These are phyloP conservation scores for Ceratoteleas bidentatus DNA, from an alignment of 1,140 invertebrate genomes.

Conservation along the genomic window DNA sequence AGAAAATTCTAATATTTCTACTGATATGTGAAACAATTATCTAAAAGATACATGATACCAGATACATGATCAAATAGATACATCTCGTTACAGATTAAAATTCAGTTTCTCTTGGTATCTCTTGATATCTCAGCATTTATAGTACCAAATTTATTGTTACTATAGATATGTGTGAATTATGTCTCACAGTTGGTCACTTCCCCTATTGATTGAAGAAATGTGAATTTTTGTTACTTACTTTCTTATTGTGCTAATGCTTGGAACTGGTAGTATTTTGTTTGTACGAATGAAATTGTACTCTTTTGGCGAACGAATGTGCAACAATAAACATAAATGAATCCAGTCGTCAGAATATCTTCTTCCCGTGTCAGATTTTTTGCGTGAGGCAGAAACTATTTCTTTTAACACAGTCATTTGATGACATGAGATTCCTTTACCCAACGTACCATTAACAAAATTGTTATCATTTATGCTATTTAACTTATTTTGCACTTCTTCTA, in stretches of 20 bases:
- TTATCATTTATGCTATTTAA: conserved; percentile 5
- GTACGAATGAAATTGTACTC: conserved; percentile 6
- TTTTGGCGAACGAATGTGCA: conserved; percentile 20
- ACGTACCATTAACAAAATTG: not conserved
- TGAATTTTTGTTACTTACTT: not conserved
- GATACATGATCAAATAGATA: too few species aligned
- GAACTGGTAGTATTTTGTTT: conserved; percentile 16
- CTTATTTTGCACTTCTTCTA: not conserved
- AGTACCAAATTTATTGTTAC: too few species aligned
- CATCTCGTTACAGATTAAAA: too few species aligned
- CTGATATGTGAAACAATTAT: too few species aligned
- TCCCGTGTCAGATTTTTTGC: conserved; percentile 4
- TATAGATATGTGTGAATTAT: too few species aligned
- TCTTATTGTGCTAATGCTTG: conserved; percentile 17
- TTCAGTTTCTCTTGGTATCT: too few species aligned
- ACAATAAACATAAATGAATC: conserved; percentile 15
- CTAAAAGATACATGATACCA: too few species aligned
- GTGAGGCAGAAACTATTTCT: conserved; percentile 14
- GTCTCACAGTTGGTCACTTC: too few species aligned
- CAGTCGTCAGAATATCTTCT: conserved; percentile 21
- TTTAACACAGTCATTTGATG: conserved; percentile 9
- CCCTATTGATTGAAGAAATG: too few species aligned
- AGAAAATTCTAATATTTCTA: too few species aligned
- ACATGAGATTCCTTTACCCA: not conserved
- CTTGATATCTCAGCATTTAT: too few species aligned